Conservation (phyloP, 2,888 invertebrate genomes). For the Physocephala rufipes region DNA sequence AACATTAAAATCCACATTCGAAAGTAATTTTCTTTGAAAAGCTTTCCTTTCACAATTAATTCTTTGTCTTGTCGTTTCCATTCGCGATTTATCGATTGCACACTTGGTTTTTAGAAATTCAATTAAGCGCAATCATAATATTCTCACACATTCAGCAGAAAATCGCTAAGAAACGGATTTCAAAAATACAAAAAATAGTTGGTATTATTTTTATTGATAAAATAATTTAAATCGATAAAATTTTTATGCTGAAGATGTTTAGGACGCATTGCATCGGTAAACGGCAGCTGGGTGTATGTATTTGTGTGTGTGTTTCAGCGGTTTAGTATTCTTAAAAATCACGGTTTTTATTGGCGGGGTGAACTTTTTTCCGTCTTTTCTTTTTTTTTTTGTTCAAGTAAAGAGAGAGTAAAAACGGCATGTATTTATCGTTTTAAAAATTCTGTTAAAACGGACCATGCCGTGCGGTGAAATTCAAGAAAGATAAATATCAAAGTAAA, state of each 20-base stretch:
- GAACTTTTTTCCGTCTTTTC: background rate
- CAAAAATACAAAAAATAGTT: background rate
- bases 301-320: background rate
- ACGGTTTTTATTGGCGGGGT: background rate
- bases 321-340: background rate
- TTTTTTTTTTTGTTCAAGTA: too few relatives aligned
- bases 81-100: slow-evolving; percentile 3
- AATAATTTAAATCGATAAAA: background rate
- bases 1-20: slow-evolving; percentile 54
- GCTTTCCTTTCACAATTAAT: slow-evolving; percentile 31
- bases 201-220: background rate
- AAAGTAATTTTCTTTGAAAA: slow-evolving; percentile 43
- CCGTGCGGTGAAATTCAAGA: slow-evolving; percentile 5
- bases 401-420: background rate
- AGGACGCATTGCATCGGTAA: too few relatives aligned
- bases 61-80: slow-evolving; percentile 19
- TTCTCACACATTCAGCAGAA: too few relatives aligned
- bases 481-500: background rate
- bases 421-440: background rate
- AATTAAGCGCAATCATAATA: background rate
- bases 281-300: too few relatives aligned
- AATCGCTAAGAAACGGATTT: too few relatives aligned
- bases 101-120: background rate
- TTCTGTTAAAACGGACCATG: slow-evolving; percentile 19
- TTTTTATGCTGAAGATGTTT: background rate